A percentile compares a stretch with the other conserved stretches of the same genome.
phyloP scores from a whole-genome alignment of 2,797 vertebrate species.

The Tamandua tetradactyla region DNA sequence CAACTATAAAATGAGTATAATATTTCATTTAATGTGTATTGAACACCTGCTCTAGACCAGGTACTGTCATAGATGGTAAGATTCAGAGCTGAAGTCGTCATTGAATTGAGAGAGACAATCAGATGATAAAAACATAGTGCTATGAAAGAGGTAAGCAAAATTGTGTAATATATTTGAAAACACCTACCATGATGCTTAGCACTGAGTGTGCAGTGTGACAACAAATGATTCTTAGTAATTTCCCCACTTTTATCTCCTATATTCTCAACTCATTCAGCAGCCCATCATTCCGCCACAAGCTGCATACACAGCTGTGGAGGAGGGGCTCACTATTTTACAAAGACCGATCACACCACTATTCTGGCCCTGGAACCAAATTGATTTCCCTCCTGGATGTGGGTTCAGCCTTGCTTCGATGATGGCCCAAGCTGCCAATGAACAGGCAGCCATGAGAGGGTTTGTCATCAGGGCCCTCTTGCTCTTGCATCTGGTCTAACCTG shows the following conservation, averaged over 20 bases:
- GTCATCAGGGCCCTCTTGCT: neutral
- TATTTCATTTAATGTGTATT: neutral
- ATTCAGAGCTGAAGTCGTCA: neutral
- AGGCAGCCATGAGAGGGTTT: too few species aligned
- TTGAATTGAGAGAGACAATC: neutral
- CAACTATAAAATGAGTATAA: neutral
- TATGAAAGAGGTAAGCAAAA: neutral
- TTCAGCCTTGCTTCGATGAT: neutral
- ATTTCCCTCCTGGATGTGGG: neutral
- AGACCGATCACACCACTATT: neutral
- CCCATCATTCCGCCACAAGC: neutral
- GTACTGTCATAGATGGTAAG: neutral
- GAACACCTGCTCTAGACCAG: neutral
- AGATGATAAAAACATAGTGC: neutral
- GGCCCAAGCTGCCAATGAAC: neutral
- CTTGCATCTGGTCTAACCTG: neutral
- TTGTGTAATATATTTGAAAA: neutral
- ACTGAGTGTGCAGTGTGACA: neutral
- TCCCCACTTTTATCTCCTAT: neutral
- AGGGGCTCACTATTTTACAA: neutral
- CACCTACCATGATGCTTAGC: neutral
- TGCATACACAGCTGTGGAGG: neutral
- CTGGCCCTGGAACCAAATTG: neutral
- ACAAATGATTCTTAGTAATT: neutral
- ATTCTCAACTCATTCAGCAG: neutral